Base-by-base conservation (phyloP, 2,113 vertebrate species). In the Embiotoca jacksoni region DNA sequence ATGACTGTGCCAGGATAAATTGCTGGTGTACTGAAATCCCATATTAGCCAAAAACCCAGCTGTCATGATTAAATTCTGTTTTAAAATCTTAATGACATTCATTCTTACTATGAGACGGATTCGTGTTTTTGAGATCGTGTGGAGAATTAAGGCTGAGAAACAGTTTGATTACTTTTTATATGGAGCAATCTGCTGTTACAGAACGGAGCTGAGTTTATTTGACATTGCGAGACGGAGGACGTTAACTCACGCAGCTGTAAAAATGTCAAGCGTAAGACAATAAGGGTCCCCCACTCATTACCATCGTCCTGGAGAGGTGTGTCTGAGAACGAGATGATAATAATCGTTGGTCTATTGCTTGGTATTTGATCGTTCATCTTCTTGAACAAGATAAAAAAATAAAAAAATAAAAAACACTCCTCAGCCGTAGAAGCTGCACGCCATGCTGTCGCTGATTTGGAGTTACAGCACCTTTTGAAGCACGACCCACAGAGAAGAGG, bases 401-500 rank as follows among this genome's bases (percentile, higher is more conserved):
- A n/a, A n/a, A n/a, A n/a, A n/a, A n/a, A n/a, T 23, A 23, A 23
- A 23, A 80, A 75, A 67, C 72, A 65, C 71, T 65, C 55, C 64
- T 79, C 16, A 52, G 2, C 59, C 16, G 69, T 87, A 78, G 84
- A 78, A 82, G 61, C 61, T 33, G 58, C 73, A 13, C 31, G 61
- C 65, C 7, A 55, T 66, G 67, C 60, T 66, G 39, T 37, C 55
- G 39, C 65, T 78, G 63, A 87, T 83, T 87, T 83, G 44, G 41
- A 83, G 75, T 75, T 58, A 66, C 36, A 33, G 64, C 44, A 69
- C 47, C 23, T 63, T 69, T 67, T 71, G 31, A 65, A 63, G 46
- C 2, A 0, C 64, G 61, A 59, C 63, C 72, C 41, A 64, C 80
- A 71, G 72, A 75, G 78, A 30, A 36, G 52, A 69, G 37, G 37